Base-by-base conservation (phyloP, 1,140 invertebrate species). In the Musca domestica region DNA sequence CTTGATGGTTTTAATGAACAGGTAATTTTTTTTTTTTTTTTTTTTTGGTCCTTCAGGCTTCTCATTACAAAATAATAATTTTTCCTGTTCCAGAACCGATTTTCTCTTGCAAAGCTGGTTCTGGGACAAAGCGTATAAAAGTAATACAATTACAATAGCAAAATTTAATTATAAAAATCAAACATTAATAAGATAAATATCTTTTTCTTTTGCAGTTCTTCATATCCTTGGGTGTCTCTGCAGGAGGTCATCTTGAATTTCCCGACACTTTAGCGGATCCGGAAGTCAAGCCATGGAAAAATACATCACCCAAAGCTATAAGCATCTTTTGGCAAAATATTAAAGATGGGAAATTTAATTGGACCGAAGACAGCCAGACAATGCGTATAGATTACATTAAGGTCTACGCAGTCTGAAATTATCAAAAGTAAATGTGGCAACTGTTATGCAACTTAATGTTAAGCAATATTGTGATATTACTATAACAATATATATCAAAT, bases 221-320 rank as follows among this genome's bases (percentile, higher is more conserved):
- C 86, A 92, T 78, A 85, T 87, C 76, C 85, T 69, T 81, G n/a
- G 76, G 78, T 4, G 72, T 78, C 19, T 77, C 77, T 10, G 78
- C 77, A 1, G 78, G 78, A 1, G 78, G 78, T 0, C 73, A 75
- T 27, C 47, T 72, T 0, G 74, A 78, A 66, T 81, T 81, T 46
- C 69, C 75, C 19, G 78, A 80, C 54, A 67, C 34, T 19, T 61
- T 61, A 20, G 27, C 19, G 2, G 7, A 41, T 17, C 54, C 74
- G 15, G n/a, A 61, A 15, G 70, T 71, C 0, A 80, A 80, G 34
- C 77, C 77, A 0, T 80, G 79, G 61, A 71, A 25, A 3, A 80
- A 80, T 71, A 15, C 46, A 0, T 71, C 80, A 3, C 74, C 74
- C 0, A 69, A 71, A 12, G 74, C 78, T 0, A 72, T 76, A 2